Percentiles rank a stretch among this genome's conserved stretches.
These are phyloP conservation scores for Pithys albifrons DNA, from an alignment of 2,113 vertebrate species.

Conservation along the genomic window DNA sequence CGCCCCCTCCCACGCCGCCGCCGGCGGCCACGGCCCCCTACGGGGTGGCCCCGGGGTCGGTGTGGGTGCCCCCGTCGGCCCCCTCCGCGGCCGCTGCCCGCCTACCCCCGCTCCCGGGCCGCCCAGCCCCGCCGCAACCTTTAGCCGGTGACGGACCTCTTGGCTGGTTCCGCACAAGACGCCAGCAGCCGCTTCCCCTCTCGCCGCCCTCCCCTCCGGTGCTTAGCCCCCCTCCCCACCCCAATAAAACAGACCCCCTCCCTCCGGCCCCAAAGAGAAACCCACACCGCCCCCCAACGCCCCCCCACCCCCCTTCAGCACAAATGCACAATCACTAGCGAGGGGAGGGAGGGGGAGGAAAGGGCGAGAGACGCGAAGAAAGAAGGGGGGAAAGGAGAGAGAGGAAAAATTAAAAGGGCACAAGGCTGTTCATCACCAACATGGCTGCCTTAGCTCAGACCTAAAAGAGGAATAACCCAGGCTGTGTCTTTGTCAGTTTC, in stretches of 20 bases:
- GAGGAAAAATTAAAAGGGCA: conserved; percentile 78
- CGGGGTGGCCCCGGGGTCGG: neutral
- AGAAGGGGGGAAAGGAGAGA: conserved; percentile 67
- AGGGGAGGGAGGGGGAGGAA: conserved; percentile 64
- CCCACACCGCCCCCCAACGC: too few relatives aligned
- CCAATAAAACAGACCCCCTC: too few relatives aligned
- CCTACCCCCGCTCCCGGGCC: conserved; percentile 29
- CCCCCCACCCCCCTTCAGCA: conserved; percentile 48
- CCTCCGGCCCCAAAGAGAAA: too few relatives aligned
- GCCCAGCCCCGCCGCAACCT: too few relatives aligned
- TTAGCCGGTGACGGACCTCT: too few relatives aligned
- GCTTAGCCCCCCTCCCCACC: too few relatives aligned
- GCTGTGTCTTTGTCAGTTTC: conserved; percentile 95
- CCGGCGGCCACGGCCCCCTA: conserved; percentile 55
- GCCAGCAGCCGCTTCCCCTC: too few relatives aligned
- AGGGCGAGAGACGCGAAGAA: conserved; percentile 69
- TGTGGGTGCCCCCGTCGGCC: neutral
- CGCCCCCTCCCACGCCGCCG: conserved; percentile 62
- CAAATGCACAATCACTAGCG: conserved; percentile 51
- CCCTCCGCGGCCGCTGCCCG: conserved; percentile 52
- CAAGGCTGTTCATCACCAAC: conserved; percentile 93
- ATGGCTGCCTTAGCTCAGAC: conserved; percentile 97
- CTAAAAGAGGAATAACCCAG: conserved; percentile 90
- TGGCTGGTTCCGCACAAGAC: too few relatives aligned
- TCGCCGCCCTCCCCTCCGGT: too few relatives aligned